phyloP scores from a whole-genome alignment of 2,113 vertebrate species.

The Sylvietta virens region DNA sequence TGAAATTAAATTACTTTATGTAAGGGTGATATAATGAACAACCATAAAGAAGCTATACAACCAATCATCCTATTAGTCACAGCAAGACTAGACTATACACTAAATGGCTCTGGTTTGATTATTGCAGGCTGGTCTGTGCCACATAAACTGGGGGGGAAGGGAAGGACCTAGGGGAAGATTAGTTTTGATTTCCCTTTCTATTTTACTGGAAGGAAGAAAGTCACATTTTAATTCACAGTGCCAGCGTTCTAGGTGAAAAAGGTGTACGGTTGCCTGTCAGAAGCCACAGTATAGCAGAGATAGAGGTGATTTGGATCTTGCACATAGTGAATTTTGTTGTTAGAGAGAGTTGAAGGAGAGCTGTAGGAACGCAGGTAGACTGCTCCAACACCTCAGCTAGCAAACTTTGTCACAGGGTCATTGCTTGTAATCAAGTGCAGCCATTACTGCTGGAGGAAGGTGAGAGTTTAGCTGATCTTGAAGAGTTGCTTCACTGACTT shows the following conservation, averaged over 20 bases:
- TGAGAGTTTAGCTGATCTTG: not conserved
- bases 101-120: constrained; percentile 73
- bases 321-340: not conserved
- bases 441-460: not conserved
- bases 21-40: constrained; percentile 83
- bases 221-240: not conserved
- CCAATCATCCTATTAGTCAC: constrained; percentile 86
- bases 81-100: constrained; percentile 75
- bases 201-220: not conserved
- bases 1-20: constrained; percentile 86
- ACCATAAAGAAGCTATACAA: constrained; percentile 79
- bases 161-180: not conserved
- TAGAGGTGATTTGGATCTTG: not conserved
- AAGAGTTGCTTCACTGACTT: not conserved
- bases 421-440: rapidly evolving
- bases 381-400: not conserved
- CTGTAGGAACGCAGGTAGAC: not conserved
- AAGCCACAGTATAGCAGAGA: not conserved
- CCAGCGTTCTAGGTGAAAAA: not conserved
- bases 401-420: not conserved
- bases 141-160: constrained; percentile 14
- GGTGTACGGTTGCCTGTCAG: not conserved
- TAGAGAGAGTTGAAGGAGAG: not conserved
- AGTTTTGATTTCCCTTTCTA: not conserved
- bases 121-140: constrained; percentile 58